Conservation (phyloP, 23 tunicate species). For the Diplosoma virens region DNA sequence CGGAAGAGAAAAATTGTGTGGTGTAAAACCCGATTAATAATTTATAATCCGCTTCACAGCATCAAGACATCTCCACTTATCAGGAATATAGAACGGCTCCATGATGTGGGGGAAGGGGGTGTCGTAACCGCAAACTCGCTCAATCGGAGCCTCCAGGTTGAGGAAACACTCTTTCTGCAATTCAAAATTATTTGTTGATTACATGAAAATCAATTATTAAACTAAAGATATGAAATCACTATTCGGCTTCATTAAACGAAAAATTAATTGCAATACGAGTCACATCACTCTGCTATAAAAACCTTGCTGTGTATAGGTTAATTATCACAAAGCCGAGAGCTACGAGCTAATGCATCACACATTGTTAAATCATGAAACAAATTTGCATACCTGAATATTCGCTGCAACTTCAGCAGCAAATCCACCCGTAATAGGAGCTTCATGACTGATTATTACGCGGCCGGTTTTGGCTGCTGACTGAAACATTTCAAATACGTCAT, state of each 20-base stretch:
- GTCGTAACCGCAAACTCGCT: conserved; percentile 90
- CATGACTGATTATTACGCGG: conserved; percentile 80
- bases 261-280: too few species aligned
- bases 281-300: neutral
- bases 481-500: neutral
- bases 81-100: conserved; percentile 96
- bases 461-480: conserved; percentile 94
- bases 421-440: conserved; percentile 91
- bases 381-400: conserved; percentile 48
- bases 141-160: conserved; percentile 93
- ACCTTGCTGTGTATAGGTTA: neutral
- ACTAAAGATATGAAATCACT: too few species aligned
- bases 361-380: neutral
- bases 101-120: conserved; percentile 96
- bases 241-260: too few species aligned
- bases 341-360: neutral
- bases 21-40: conserved; percentile 35
- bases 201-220: too few species aligned
- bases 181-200: too few species aligned
- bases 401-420: conserved; percentile 92
- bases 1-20: too few species aligned
- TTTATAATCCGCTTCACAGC: conserved; percentile 75
- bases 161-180: conserved; percentile 92
- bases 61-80: conserved; percentile 86
- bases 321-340: too few species aligned